Evolutionary conservation across 2,888 invertebrate species (phyloP).

Genomic region (Lepidochrysops patricia): DNA sequence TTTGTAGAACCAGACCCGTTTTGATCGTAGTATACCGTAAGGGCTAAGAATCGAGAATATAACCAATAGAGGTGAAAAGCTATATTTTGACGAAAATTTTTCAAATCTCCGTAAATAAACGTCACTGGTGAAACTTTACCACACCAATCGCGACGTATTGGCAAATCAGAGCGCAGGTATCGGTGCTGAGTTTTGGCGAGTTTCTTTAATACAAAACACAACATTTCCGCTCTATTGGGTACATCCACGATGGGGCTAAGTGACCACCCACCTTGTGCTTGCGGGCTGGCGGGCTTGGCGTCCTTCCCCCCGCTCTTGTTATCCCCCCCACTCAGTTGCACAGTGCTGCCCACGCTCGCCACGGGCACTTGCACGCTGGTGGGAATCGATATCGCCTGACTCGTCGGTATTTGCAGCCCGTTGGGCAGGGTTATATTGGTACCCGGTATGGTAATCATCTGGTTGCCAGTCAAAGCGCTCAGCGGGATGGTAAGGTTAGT

Average conservation of each 20-base stretch:
- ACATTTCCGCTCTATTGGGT: too few relatives aligned
- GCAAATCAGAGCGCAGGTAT: too few relatives aligned
- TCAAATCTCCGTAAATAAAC: too few relatives aligned
- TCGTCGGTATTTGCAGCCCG: constrained; percentile 33
- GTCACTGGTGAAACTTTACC: too few relatives aligned
- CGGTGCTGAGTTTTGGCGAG: too few relatives aligned
- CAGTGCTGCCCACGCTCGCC: constrained; percentile 31
- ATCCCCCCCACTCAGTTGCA: constrained; percentile 29
- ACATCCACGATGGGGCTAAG: not conserved
- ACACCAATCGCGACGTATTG: too few relatives aligned
- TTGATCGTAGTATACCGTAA: not conserved
- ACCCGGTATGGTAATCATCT: constrained; percentile 72
- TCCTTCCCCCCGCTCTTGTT: constrained; percentile 64
- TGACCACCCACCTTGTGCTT: constrained; percentile 54
- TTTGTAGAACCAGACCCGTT: too few relatives aligned
- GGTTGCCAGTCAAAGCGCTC: constrained; percentile 60
- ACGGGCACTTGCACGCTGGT: constrained; percentile 35
- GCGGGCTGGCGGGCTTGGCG: constrained; percentile 70
- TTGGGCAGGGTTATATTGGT: constrained; percentile 62
- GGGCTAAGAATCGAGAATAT: too few relatives aligned
- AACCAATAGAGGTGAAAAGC: too few relatives aligned
- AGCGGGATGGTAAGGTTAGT: constrained; percentile 77
- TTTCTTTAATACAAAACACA: too few relatives aligned
- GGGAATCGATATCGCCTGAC: constrained; percentile 45
- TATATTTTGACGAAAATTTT: too few relatives aligned